Conservation (phyloP, 2,113 vertebrate species). For the Plotosus lineatus region DNA sequence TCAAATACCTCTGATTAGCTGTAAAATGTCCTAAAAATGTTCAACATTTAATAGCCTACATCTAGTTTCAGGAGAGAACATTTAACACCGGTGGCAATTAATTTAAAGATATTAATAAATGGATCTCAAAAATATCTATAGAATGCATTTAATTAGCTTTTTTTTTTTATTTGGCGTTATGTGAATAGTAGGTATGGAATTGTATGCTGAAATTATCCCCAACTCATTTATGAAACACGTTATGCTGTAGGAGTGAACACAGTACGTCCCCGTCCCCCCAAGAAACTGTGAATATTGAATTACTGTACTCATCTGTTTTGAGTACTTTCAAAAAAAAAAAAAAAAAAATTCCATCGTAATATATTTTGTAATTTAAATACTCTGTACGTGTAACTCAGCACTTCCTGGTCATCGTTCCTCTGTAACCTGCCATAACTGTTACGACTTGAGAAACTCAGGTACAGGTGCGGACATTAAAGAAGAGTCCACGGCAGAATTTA, state of each 20-base stretch:
- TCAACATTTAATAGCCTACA: constrained; percentile 1
- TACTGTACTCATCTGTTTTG: constrained; percentile 18
- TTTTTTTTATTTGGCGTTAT: not conserved
- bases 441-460: not conserved
- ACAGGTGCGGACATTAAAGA: not conserved
- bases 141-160: not conserved
- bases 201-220: not conserved
- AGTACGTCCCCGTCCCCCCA: no score
- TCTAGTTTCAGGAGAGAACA: not conserved
- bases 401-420: not conserved
- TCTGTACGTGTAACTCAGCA: not conserved
- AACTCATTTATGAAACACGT: not conserved
- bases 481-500: not conserved
- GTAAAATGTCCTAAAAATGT: constrained; percentile 14
- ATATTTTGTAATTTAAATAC: constrained; percentile 33
- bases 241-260: not conserved
- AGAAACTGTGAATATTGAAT: constrained; percentile 30
- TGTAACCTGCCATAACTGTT: not conserved
- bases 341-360: not conserved
- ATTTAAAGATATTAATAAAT: not conserved
- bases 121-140: no score
- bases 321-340: not conserved
- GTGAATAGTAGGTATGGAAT: no score
- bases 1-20: constrained; percentile 36
- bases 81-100: constrained; percentile 3